Conservation (phyloP, 2,888 invertebrate species). For the Agriopis leucophaearia region DNA sequence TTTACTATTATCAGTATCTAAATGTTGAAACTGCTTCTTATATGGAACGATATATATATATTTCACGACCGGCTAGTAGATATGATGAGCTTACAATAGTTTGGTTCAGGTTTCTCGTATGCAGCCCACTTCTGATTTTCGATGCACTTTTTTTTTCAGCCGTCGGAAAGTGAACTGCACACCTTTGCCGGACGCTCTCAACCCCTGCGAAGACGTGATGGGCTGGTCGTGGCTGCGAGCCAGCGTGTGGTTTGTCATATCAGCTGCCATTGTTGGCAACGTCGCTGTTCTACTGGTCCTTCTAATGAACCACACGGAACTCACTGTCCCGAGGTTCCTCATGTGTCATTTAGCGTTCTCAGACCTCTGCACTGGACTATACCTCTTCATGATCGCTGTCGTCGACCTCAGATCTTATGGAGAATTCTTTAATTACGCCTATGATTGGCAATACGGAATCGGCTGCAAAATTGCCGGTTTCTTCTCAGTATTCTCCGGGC, state of each 20-base stretch:
- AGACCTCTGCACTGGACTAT: slow-evolving; percentile 95
- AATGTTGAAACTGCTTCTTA: no score
- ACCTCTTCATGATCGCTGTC: slow-evolving; percentile 93
- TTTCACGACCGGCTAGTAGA: not conserved
- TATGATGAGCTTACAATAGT: not conserved
- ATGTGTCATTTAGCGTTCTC: slow-evolving; percentile 93
- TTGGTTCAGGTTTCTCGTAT: not conserved
- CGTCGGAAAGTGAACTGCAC: slow-evolving; percentile 87
- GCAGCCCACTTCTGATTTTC: not conserved
- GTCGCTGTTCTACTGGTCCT: slow-evolving; percentile 93
- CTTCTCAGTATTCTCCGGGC: slow-evolving; percentile 94
- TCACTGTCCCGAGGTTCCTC: slow-evolving; percentile 79
- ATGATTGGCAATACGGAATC: slow-evolving; percentile 93
- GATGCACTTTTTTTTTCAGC: slow-evolving; percentile 54
- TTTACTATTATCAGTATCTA: no score
- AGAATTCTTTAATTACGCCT: slow-evolving; percentile 95
- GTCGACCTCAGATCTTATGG: slow-evolving; percentile 94
- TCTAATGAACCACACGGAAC: slow-evolving; percentile 85
- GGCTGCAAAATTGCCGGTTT: slow-evolving; percentile 96
- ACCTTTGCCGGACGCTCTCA: slow-evolving; percentile 92
- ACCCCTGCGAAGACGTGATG: slow-evolving; percentile 97
- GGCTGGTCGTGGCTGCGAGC: slow-evolving; percentile 92
- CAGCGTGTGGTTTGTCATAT: slow-evolving; percentile 95
- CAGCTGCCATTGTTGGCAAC: slow-evolving; percentile 94
- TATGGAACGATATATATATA: not conserved